Percentiles rank a stretch among this genome's conserved stretches.
Conservation (phyloP, 2,888 invertebrate species). For the Heliconius erato region DNA sequence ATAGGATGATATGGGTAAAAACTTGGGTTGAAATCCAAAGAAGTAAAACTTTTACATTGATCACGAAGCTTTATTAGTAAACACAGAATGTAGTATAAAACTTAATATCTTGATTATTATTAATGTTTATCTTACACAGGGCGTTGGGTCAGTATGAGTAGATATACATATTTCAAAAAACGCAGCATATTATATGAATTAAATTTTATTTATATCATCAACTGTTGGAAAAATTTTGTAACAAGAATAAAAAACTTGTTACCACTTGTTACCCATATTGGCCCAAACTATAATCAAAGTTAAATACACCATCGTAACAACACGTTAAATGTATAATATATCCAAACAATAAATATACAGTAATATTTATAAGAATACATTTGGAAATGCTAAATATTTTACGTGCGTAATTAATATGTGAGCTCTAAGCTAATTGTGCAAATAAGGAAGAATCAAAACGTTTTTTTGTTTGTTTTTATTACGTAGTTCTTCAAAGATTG, state of each 20-base stretch:
- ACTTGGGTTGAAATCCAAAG: conserved; percentile 1
- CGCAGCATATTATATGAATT: neutral
- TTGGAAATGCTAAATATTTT: conserved; percentile 38
- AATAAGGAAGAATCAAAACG: conserved; percentile 29
- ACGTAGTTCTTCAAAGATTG: conserved; percentile 3
- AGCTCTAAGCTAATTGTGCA: conserved; percentile 49
- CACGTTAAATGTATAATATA: conserved; percentile 29
- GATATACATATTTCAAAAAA: neutral
- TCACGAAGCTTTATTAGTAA: neutral
- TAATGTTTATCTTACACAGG: neutral
- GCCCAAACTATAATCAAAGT: neutral
- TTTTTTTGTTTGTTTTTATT: conserved; percentile 8
- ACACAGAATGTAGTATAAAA: neutral
- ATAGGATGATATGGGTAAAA: neutral
- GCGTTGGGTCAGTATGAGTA: neutral
- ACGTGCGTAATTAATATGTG: conserved; percentile 49
- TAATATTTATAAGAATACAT: conserved; percentile 13
- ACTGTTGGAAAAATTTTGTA: no score
- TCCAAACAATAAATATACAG: conserved; percentile 12
- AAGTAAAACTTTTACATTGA: neutral
- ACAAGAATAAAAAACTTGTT: neutral
- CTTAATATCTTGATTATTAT: conserved; percentile 22
- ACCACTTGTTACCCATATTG: neutral
- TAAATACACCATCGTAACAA: conserved; percentile 27
- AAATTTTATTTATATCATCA: no score